Base-by-base conservation (phyloP, 1,140 invertebrate genomes). In the Zelostemma sp. region DNA sequence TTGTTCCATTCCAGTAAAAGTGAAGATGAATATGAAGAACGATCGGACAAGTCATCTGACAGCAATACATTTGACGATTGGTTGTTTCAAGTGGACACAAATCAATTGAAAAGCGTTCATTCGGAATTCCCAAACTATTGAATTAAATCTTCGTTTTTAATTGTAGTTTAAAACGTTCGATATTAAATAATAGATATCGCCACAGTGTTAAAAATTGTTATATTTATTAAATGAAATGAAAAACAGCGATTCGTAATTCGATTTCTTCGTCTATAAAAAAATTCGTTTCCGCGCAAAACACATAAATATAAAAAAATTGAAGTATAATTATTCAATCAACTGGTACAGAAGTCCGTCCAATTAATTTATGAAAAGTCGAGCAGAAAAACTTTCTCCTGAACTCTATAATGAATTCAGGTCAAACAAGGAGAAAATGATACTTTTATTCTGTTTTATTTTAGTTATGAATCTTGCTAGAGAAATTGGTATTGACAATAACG, bases 1-100 rank as follows among this genome's bases (percentile, higher is more conserved):
- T 51, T 76, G 4, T 76, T 79, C 31, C 71, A 60, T 9, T 4
- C 11, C 6, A 59, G 12, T 8, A 68, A 51, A 55, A 65, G n/a
- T 2, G 46, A 67, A 11, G 11, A 61, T 11, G 51, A 65, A 1
- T 21, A 47, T 8, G 51, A 66, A 19, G 48, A 66, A 33, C 47
- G 60, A 59, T 58, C 9, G 28, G 60, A 67, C 35, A 15, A 68
- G 0, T 61, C 55, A 58, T 25, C 15, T 21, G 35, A 55, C 14
- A 59, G 9, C 18, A 71, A 60, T 17, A 59, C 60, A 53, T 6
- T 65, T 18, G 41, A 31, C 14, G 56, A 58, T 40, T 66, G 62
- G 18, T 33, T 65, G 8, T 3, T 58, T 43, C 48, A 48, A 12
- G 16, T 54, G 9, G 51, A 59, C 40, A 14, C 47, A 28, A 51